phyloP scores from a whole-genome alignment of 2,888 invertebrate species.

The Diarsia dahlii region DNA sequence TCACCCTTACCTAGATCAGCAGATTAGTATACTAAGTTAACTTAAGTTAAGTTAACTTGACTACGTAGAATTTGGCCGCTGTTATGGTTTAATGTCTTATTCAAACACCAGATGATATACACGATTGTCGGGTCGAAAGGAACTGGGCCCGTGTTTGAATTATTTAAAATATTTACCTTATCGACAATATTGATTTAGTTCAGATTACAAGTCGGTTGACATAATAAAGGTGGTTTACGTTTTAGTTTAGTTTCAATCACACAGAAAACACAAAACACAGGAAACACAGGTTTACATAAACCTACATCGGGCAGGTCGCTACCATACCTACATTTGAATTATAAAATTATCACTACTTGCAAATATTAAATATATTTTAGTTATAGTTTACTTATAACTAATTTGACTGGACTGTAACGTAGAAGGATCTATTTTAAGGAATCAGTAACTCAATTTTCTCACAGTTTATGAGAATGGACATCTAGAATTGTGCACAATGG shows the following conservation, averaged over 20 bases:
- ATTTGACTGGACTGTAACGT: too few relatives aligned
- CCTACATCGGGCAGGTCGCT: too few relatives aligned
- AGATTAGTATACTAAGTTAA: constrained; percentile 9
- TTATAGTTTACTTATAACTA: too few relatives aligned
- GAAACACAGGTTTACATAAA: too few relatives aligned
- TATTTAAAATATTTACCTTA: constrained; percentile 36
- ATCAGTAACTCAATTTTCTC: neutral
- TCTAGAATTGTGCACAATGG: constrained; percentile 28
- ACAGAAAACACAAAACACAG: too few relatives aligned
- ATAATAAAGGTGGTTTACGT: constrained; percentile 11
- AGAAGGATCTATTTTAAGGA: too few relatives aligned
- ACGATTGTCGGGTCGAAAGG: constrained; percentile 7
- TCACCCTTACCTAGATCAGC: constrained; percentile 20
- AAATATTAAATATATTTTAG: too few relatives aligned
- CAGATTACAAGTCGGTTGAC: constrained; percentile 5
- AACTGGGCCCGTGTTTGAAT: constrained; percentile 16
- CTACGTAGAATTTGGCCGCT: constrained; percentile 15
- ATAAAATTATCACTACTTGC: too few relatives aligned
- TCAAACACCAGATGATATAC: constrained; percentile 37
- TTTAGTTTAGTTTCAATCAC: neutral
- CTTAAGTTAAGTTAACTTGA: constrained; percentile 8
- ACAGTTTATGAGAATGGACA: constrained; percentile 37
- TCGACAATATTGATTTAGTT: constrained; percentile 35
- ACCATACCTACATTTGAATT: too few relatives aligned
- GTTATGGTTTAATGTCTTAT: constrained; percentile 46